These are phyloP conservation scores for Rotaria socialis DNA, from an alignment of 2,888 invertebrate genomes.

Conservation along the genomic window DNA sequence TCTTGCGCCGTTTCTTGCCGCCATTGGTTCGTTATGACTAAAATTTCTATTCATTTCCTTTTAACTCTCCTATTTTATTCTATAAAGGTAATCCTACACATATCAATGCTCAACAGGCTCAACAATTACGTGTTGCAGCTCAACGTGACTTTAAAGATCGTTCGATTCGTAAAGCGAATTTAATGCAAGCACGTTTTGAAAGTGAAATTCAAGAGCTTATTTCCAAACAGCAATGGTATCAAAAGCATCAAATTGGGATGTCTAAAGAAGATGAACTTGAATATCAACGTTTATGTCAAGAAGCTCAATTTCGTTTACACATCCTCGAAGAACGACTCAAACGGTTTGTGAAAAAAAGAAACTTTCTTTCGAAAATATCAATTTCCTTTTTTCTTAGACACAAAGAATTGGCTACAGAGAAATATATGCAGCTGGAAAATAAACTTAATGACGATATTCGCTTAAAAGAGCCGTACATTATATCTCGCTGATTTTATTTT, in stretches of 20 bases:
- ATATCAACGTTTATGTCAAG: conserved; percentile 59
- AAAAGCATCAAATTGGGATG: conserved; percentile 60
- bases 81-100: conserved; percentile 52
- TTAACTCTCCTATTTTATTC: neutral
- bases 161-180: conserved; percentile 59
- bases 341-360: conserved; percentile 51
- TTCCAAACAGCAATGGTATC: conserved; percentile 60
- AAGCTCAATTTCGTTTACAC: conserved; percentile 59
- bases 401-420: conserved; percentile 59
- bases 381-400: conserved; percentile 51
- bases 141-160: conserved; percentile 58
- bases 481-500: conserved; percentile 1
- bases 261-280: conserved; percentile 60
- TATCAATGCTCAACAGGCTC: conserved; percentile 53
- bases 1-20: conserved; percentile 59
- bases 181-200: conserved; percentile 60
- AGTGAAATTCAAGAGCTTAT: conserved; percentile 59
- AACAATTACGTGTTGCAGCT: conserved; percentile 57
- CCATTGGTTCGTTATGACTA: conserved; percentile 50
- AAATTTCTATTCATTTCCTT: neutral
- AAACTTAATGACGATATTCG: conserved; percentile 54
- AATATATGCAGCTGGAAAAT: conserved; percentile 58
- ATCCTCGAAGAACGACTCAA: conserved; percentile 58
- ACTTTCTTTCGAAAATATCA: conserved; percentile 1
- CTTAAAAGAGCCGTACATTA: conserved; percentile 50